Evolutionary conservation across 2,888 invertebrate genomes (phyloP), one percentile per base, ranked within the genome.

Genomic region (Amiota communis): DNA sequence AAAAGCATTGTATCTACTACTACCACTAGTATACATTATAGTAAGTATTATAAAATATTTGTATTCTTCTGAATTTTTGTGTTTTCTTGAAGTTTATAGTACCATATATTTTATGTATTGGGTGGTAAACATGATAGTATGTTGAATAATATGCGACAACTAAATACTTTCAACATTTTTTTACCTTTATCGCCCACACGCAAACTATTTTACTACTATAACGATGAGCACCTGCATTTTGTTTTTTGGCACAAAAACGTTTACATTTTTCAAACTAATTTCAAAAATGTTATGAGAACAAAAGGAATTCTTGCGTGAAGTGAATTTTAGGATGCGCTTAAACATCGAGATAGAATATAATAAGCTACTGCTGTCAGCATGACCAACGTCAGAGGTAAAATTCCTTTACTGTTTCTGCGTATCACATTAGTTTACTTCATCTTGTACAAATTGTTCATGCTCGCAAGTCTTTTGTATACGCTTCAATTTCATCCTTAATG

Each of bases 231-330:
- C 15, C 47, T 47, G 64, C 64, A 59, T 64, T 57, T 10, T 2
- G 6, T 8, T 17, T 70, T 53, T 63, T 13, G 46, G 63, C 71
- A 51, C 71, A 51, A 71, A 10, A 63, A 11, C 12, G 15, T 48
- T 70, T 36, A 53, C 64, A 71, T 78, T 76, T 79, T 75, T 63
- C 74, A 72, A 81, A 79, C 79, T 80, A 76, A 79, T 79, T 80
- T 78, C 20, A 80, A 80, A 81, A 78, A 77, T 80, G 79, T 75
- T 76, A 76, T 78, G 78, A 76, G 81, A 80, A 81, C 81, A 81
- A 80, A 80, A 78, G 80, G 79, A 81, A 81, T 80, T 80, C 81
- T 77, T 80, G 79, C 79, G 80, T 81, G 80, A 77, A 81, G 78
- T 80, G 78, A 81, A 80, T 81, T 80, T 81, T 76, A 75, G 78